Base-by-base conservation (phyloP, 2,113 vertebrate genomes). In the Sialia sialis region DNA sequence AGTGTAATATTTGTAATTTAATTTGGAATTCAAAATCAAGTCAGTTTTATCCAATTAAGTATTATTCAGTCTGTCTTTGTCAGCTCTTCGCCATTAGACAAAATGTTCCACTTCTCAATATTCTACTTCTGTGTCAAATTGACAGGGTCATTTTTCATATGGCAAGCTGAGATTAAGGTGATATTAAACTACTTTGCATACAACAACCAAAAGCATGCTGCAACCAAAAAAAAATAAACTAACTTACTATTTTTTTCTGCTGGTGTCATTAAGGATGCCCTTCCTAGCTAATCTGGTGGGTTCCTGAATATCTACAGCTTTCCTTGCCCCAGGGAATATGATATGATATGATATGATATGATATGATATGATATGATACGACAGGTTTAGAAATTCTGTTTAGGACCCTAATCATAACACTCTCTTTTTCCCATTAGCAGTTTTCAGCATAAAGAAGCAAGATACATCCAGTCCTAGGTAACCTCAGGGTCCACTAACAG, bases 131-230 rank as follows among this genome's bases (percentile, higher is more conserved):
- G 87, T 94, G 93, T 94, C 93, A 90, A 94, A 95, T 58, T 94
- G 93, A 96, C 96, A 97, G 90, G 89, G 95, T 96, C 95, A 95
- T 97, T 98, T 98, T 98, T 98, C 97, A 98, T 94, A 78, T 49
- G 19, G 87, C 87, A 89, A 73, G n/a, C 90, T 66, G 96, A 83
- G 93, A 98, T 96, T 97, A 96, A 92, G 96, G 95, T 95, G 94
- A 94, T 96, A 97, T 91, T 96, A 94, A 89, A 96, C 85, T 94
- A 93, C 87, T 96, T 91, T 93, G 91, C 76, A 89, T 94, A 91
- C 89, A 97, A 96, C 93, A 95, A 93, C 84, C 60, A 92, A 96
- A 94, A 95, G 58, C 87, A 74, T 60, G 84, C 78, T 90, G 84
- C 38, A 64, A 88, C 19, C 29, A 41, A 76, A 38, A 74, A 32